A percentile compares a stretch with the other conserved stretches of the same genome.
Conservation (phyloP, 2,888 invertebrate species). For the Phaedon cochleariae region DNA sequence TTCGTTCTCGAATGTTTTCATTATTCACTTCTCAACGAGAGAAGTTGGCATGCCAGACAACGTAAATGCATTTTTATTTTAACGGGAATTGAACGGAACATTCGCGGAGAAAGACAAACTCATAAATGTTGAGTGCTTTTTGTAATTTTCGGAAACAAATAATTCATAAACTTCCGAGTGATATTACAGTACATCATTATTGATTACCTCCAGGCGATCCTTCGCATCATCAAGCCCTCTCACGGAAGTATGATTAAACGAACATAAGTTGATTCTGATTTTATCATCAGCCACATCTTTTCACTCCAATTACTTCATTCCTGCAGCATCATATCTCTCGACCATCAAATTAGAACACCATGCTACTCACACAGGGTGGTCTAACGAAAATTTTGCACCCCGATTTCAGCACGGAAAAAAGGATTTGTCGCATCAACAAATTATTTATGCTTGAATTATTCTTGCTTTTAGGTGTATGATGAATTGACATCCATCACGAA, state of each 20-base stretch:
- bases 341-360: no score
- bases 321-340: no score
- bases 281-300: no score
- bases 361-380: no score
- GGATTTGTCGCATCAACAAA: no score
- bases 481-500: no score
- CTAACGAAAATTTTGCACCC: no score
- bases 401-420: no score
- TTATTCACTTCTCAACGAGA: neutral
- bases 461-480: no score
- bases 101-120: neutral
- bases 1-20: neutral
- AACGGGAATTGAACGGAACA: neutral
- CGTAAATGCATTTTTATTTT: neutral
- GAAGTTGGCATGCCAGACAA: neutral
- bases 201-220: constrained; percentile 1
- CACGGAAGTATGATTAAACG: neutral
- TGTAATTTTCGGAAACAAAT: constrained; percentile 25
- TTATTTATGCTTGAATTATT: no score
- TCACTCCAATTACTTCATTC: no score
- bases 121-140: constrained; percentile 33
- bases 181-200: constrained; percentile 20
- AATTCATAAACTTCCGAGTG: constrained; percentile 20
- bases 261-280: neutral
- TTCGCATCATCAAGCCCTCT: neutral